A percentile compares a stretch with the other conserved stretches of the same genome.
phyloP scores from a whole-genome alignment of 2,888 invertebrate species.

The Falcaria lacertinaria region DNA sequence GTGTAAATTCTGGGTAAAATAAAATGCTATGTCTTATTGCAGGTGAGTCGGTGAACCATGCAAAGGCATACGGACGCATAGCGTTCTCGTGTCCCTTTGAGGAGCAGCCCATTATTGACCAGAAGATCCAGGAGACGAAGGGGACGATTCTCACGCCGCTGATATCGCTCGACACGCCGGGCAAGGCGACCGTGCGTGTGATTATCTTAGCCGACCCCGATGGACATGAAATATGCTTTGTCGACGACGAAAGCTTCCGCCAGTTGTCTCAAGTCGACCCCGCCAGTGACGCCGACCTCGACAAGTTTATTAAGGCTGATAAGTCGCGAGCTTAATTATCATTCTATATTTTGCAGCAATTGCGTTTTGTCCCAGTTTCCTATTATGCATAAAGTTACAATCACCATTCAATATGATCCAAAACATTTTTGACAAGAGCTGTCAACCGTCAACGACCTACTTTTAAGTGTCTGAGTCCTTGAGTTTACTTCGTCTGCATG shows the following conservation, averaged over 20 bases:
- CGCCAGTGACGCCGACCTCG: slow-evolving; percentile 87
- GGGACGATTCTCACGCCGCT: slow-evolving; percentile 92
- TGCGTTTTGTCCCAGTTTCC: neutral
- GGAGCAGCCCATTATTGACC: slow-evolving; percentile 87
- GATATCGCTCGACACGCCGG: slow-evolving; percentile 96
- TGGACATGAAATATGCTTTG: slow-evolving; percentile 98
- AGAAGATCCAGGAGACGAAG: slow-evolving; percentile 83
- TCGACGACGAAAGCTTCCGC: slow-evolving; percentile 96
- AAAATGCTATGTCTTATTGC: slow-evolving; percentile 20
- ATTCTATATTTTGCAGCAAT: slow-evolving; percentile 1
- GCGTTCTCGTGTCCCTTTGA: slow-evolving; percentile 93
- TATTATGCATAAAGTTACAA: neutral
- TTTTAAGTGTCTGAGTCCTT: too few species aligned
- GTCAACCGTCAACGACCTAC: too few species aligned
- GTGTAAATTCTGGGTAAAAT: too few species aligned
- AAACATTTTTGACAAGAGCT: too few species aligned
- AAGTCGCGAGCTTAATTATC: slow-evolving; percentile 66
- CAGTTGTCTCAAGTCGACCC: slow-evolving; percentile 93
- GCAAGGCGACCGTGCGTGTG: slow-evolving; percentile 97
- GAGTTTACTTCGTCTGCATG: too few species aligned
- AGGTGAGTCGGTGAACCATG: slow-evolving; percentile 87
- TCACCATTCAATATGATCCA: too few species aligned
- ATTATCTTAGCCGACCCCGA: slow-evolving; percentile 98
- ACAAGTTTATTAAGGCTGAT: slow-evolving; percentile 86
- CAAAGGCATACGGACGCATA: slow-evolving; percentile 95